Conservation (phyloP, 1,140 invertebrate genomes). For the Himalopsyche phryganea region DNA sequence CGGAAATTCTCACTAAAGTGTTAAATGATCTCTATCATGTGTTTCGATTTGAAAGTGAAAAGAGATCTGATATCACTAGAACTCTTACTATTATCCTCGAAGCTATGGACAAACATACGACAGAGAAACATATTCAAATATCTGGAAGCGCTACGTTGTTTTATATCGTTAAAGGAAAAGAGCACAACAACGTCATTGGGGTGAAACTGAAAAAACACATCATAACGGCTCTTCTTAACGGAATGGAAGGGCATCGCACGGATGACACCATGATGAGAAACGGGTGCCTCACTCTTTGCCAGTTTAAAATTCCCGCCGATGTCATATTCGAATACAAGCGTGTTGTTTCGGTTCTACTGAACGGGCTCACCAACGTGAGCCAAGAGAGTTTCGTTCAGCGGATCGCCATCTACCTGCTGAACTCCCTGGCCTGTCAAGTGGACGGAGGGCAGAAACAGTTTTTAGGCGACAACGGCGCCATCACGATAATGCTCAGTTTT, state of each 20-base stretch:
- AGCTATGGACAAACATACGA: slow-evolving; percentile 80
- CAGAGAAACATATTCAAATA: slow-evolving; percentile 87
- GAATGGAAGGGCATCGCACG: slow-evolving; percentile 79
- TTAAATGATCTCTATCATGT: slow-evolving; percentile 90
- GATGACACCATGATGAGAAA: slow-evolving; percentile 94
- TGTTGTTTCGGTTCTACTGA: slow-evolving; percentile 79
- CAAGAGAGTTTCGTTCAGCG: slow-evolving; percentile 91
- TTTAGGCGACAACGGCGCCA: slow-evolving; percentile 85
- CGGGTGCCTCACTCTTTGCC: slow-evolving; percentile 89
- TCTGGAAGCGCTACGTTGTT: slow-evolving; percentile 92
- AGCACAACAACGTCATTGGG: slow-evolving; percentile 61
- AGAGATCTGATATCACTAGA: slow-evolving; percentile 64
- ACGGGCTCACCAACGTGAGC: slow-evolving; percentile 75
- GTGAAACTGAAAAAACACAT: slow-evolving; percentile 73
- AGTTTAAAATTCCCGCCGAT: slow-evolving; percentile 92
- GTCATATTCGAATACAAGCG: slow-evolving; percentile 90
- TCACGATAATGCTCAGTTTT: slow-evolving; percentile 82
- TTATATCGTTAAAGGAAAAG: slow-evolving; percentile 87
- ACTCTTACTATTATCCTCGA: slow-evolving; percentile 76
- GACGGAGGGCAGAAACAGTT: slow-evolving; percentile 88
- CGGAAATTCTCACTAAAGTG: slow-evolving; percentile 73
- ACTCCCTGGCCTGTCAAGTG: slow-evolving; percentile 94
- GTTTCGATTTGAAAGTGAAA: slow-evolving; percentile 76
- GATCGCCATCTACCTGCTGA: slow-evolving; percentile 91
- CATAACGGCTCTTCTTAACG: slow-evolving; percentile 76